Conservation (phyloP, 2,113 vertebrate genomes). For the Ivindomyrus marchei region DNA sequence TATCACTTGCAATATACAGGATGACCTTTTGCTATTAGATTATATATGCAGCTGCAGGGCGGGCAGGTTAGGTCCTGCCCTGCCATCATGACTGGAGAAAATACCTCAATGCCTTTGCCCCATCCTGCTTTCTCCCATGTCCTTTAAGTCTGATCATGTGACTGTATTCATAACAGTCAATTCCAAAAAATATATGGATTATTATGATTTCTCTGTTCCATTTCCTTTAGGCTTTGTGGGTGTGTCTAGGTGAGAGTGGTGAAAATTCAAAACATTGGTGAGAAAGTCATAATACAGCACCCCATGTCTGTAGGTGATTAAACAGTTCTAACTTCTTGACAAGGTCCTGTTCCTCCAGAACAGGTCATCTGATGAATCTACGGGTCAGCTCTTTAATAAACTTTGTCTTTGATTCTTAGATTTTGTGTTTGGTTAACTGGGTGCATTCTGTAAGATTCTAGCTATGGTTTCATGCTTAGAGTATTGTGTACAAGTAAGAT, state of each 20-base stretch:
- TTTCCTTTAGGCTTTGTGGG: neutral
- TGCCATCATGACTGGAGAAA: neutral
- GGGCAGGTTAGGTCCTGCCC: neutral
- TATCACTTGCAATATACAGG: neutral
- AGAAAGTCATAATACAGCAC: neutral
- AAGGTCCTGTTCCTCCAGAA: neutral
- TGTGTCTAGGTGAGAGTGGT: neutral
- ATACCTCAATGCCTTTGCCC: neutral
- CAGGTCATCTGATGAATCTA: neutral
- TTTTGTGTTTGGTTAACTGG: neutral
- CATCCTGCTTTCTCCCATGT: neutral
- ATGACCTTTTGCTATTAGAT: neutral
- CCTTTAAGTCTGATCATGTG: neutral
- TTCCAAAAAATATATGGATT: neutral
- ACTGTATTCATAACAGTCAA: neutral
- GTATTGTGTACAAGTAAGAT: neutral
- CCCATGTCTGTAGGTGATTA: neutral
- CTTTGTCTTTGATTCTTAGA: neutral
- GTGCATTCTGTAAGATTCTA: neutral
- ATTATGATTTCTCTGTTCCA: neutral
- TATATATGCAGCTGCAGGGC: neutral
- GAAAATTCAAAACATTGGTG: neutral
- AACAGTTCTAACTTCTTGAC: neutral
- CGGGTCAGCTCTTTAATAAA: neutral
- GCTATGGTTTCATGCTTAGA: neutral